phyloP scores from a whole-genome alignment of 2,113 vertebrate species.

The Bombycilla garrulus region DNA sequence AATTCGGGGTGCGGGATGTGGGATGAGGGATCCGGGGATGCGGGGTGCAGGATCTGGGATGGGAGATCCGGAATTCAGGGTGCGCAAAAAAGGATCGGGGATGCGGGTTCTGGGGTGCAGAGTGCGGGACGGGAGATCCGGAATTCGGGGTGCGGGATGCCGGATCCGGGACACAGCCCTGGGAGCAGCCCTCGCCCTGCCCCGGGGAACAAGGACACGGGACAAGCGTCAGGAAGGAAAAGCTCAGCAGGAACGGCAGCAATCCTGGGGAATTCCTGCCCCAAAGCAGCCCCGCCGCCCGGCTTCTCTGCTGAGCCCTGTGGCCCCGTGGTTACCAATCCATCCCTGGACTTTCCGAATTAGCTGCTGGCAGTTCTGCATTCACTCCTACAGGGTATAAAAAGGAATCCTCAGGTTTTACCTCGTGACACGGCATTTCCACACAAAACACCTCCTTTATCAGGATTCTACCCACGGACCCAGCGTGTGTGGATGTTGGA shows the following conservation, averaged over 20 bases:
- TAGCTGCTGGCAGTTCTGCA: background rate
- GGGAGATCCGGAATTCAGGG: too few relatives aligned
- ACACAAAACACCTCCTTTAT: background rate
- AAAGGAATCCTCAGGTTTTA: constrained; percentile 3
- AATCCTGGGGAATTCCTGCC: background rate
- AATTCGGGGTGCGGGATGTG: accelerated
- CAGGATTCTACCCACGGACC: background rate
- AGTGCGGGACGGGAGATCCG: too few relatives aligned
- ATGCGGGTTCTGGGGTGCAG: too few relatives aligned
- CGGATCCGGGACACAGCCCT: accelerated
- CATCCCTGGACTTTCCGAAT: background rate
- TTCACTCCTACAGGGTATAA: background rate
- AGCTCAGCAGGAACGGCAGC: background rate
- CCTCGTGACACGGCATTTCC: background rate
- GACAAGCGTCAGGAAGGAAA: background rate
- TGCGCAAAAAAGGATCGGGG: too few relatives aligned
- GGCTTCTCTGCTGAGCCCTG: background rate
- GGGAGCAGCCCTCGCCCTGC: background rate
- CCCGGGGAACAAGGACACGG: accelerated
- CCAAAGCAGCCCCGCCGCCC: background rate
- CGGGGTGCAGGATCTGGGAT: too few relatives aligned
- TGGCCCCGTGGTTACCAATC: background rate
- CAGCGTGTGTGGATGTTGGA: accelerated
- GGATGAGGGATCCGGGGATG: too few relatives aligned
- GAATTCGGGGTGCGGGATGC: accelerated